Evolutionary conservation across 1,140 invertebrate genomes (phyloP), one percentile per base, ranked within the genome.

Genomic region (Drosophila lini): DNA sequence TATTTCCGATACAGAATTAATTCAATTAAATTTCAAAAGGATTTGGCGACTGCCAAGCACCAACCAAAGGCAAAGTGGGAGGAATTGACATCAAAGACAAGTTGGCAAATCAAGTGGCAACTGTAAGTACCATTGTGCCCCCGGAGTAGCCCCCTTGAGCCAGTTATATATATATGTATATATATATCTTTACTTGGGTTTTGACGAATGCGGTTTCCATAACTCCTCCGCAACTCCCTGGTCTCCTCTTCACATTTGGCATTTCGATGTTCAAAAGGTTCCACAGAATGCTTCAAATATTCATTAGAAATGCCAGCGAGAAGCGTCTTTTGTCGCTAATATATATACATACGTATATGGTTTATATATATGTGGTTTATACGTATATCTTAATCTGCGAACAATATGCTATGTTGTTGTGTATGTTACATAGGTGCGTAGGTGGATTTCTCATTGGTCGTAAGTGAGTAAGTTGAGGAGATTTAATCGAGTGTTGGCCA

Each of bases 241-340:
- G 13, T 25, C 36, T 15, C 25, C 9, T 19, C 32, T 47, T 41
- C n/a, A 38, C 32, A 31, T 28, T 65, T 32, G 63, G 44, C 55
- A 74, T 75, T 80, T 80, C 58, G 53, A 73, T 60, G 59, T 44
- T 68, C 52, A 68, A 65, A 82, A 70, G 70, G 61, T 65, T 47
- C 53, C 38, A 38, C 48, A 55, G 63, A 61, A 48, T 53, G 59
- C 56, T 65, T 70, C 56, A 83, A 83, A 83, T 79, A 79, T 82
- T 79, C 69, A 82, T 65, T 65, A 16, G 60, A 56, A 69, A 78
- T 81, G 74, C 69, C 62, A n/a, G 28, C 42, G 53, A 60, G 40
- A 34, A 63, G 77, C 57, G 28, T 50, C 50, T 40, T 34, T 42
- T 34, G 28, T 19, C 31, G 22, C 16, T 34, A 25, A 5, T 10